phyloP scores from a whole-genome alignment of 2,888 invertebrate genomes.

The Caenorhabditis sp. region DNA sequence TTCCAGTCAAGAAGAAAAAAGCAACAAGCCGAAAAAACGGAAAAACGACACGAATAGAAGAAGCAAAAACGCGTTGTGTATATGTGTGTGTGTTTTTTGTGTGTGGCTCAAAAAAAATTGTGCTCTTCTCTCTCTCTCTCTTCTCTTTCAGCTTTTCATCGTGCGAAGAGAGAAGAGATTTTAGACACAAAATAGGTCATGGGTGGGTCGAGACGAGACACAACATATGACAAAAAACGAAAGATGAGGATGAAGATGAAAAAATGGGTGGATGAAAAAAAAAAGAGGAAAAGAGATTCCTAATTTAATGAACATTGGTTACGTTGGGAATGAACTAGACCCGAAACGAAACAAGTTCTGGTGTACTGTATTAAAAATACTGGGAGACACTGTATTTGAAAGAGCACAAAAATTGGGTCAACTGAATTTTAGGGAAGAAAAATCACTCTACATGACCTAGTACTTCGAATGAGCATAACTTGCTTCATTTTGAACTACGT shows the following conservation, averaged over 20 bases:
- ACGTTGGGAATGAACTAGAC: not conserved
- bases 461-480: no score
- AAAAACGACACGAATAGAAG: not conserved
- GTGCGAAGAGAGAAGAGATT: not conserved
- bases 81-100: not conserved
- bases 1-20: not conserved
- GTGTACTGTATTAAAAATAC: no score
- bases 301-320: not conserved
- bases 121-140: no score
- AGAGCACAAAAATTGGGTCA: no score
- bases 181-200: slow-evolving; percentile 1
- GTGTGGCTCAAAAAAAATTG: not conserved
- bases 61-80: not conserved
- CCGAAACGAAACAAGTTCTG: not conserved
- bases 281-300: not conserved
- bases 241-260: not conserved
- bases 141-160: no score
- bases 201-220: not conserved
- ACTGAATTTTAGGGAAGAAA: no score
- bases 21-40: not conserved
- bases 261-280: not conserved
- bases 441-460: no score
- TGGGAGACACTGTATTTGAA: no score
- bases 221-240: no score
- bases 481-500: no score